These are phyloP conservation scores for Chironex yamaguchii DNA, from an alignment of 30 jellyfish, hydroid and myxozoan genomes.

Conservation along the genomic window DNA sequence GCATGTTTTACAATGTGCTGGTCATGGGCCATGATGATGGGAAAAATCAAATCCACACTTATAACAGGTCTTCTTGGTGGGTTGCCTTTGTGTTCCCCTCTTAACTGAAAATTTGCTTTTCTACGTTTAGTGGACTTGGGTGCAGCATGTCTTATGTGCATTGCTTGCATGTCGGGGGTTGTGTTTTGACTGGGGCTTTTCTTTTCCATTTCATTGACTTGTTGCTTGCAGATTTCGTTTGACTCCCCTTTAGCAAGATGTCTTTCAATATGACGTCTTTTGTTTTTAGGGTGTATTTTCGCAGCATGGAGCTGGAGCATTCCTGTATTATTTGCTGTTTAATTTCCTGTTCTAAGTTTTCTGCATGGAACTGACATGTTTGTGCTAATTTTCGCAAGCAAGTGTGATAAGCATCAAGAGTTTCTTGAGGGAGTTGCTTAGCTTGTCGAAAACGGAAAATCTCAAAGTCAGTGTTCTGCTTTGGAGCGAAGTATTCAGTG, in stretches of 20 bases:
- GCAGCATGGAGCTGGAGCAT: not conserved
- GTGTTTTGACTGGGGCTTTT: not conserved
- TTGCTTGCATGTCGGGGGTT: conserved; percentile 22
- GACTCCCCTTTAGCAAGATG: conserved; percentile 22
- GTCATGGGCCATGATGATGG: conserved; percentile 52
- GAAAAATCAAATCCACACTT: conserved; percentile 66
- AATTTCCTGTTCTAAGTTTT: not conserved
- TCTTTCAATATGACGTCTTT: conserved; percentile 16
- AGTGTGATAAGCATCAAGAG: not conserved
- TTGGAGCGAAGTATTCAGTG: no score
- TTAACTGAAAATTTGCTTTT: not conserved
- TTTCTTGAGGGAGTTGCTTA: not conserved
- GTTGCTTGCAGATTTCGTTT: not conserved
- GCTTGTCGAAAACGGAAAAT: no score
- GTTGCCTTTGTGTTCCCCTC: no score
- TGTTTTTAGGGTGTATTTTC: conserved; percentile 1
- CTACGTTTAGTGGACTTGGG: not conserved
- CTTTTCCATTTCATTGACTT: not conserved
- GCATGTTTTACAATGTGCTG: conserved; percentile 54
- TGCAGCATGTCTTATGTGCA: conserved; percentile 1
- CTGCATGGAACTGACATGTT: not conserved
- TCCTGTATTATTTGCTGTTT: not conserved
- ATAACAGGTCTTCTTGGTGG: conserved; percentile 11
- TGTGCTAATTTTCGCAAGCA: conserved; percentile 4
- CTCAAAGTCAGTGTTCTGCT: no score